These are phyloP conservation scores for Jordanella pulchra DNA, from an alignment of 2,797 vertebrate genomes.

Conservation along the genomic window DNA sequence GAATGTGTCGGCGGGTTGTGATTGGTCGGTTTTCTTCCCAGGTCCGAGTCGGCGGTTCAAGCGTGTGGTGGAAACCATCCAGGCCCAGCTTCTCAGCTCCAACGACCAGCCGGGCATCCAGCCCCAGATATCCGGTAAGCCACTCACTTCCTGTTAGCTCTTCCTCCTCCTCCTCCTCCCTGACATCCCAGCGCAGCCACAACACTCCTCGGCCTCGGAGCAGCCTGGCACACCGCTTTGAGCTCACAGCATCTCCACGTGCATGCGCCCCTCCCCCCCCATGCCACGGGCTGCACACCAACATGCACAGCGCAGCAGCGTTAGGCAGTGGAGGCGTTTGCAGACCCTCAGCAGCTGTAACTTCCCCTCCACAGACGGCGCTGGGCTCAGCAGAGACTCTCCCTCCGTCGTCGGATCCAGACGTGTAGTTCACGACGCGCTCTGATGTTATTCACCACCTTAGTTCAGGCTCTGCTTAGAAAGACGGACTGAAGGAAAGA, in stretches of 20 bases:
- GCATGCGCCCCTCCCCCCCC: slow-evolving; percentile 64
- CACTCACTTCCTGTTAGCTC: slow-evolving; percentile 18
- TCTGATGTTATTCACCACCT: too few species aligned
- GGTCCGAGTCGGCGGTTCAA: slow-evolving; percentile 99
- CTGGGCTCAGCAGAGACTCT: slow-evolving; percentile 27
- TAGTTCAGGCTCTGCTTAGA: slow-evolving; percentile 51
- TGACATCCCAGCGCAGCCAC: slow-evolving; percentile 64
- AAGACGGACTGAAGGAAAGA: slow-evolving; percentile 63
- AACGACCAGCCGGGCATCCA: slow-evolving; percentile 92
- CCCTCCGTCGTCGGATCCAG: background rate
- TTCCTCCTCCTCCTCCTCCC: slow-evolving; percentile 15
- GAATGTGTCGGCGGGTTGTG: too few species aligned
- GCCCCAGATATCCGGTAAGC: slow-evolving; percentile 92
- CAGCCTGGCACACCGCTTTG: slow-evolving; percentile 56
- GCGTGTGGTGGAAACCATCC: slow-evolving; percentile 98
- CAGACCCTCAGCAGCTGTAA: slow-evolving; percentile 2
- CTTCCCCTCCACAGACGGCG: slow-evolving; percentile 6
- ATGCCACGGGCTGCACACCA: slow-evolving; percentile 44
- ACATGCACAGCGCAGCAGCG: slow-evolving; percentile 4
- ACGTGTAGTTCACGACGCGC: background rate
- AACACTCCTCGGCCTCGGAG: slow-evolving; percentile 34
- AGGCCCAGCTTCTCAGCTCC: slow-evolving; percentile 94
- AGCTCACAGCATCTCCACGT: slow-evolving; percentile 64
- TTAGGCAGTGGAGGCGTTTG: slow-evolving; percentile 4
- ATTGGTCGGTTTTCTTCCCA: slow-evolving; percentile 49